phyloP scores from a whole-genome alignment of 2,113 vertebrate species.

The Malurus alboscapulatus region DNA sequence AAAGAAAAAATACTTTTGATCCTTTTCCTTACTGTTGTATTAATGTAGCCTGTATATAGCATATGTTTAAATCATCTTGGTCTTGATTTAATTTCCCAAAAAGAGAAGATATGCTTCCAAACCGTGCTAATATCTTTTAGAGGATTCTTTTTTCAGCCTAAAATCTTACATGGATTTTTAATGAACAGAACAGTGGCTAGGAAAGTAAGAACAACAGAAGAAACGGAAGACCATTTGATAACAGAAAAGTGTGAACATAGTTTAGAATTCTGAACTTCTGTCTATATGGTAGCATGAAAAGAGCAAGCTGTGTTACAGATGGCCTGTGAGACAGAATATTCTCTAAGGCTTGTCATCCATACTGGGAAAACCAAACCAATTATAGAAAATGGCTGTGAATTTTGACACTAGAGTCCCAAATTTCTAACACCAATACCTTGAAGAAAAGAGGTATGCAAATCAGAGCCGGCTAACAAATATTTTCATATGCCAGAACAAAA shows the following conservation, averaged over 20 bases:
- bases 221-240: not conserved
- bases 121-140: rapidly evolving
- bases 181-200: not conserved
- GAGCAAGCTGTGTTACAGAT: not conserved
- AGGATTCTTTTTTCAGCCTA: rapidly evolving
- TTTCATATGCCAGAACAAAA: not conserved
- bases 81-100: not conserved
- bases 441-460: not conserved
- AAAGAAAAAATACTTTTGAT: not conserved
- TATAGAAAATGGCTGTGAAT: not conserved
- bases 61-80: not conserved
- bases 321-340: not conserved
- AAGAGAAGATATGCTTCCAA: not conserved
- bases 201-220: not conserved
- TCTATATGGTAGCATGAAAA: not conserved
- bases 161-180: not conserved
- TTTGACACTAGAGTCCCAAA: not conserved
- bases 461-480: not conserved
- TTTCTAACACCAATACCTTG: not conserved
- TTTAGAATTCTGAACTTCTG: not conserved
- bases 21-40: not conserved
- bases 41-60: not conserved
- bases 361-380: not conserved
- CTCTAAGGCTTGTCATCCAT: not conserved
- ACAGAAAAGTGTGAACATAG: not conserved